phyloP scores from a whole-genome alignment of 2,113 vertebrate genomes.

The Dromiciops gliroides region DNA sequence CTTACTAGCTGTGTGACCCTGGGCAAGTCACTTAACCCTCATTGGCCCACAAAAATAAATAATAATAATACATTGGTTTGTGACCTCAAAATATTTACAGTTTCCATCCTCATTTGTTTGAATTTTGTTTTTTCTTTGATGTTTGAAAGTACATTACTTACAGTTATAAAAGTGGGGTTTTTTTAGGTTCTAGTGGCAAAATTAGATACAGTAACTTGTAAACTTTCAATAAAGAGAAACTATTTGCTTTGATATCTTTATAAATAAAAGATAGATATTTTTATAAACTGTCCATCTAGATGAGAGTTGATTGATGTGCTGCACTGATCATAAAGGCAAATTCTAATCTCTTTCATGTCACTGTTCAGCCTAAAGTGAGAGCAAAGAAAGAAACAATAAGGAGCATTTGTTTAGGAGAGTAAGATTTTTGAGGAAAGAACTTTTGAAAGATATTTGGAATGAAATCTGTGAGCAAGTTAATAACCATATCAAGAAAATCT shows the following conservation, averaged over 20 bases:
- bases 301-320: conserved; percentile 9
- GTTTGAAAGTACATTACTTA: neutral
- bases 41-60: too few relatives aligned
- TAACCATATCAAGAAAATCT: conserved; percentile 70
- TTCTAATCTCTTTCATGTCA: conserved; percentile 18
- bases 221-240: neutral
- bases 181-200: neutral
- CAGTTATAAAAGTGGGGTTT: neutral
- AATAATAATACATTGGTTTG: neutral
- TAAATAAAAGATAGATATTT: neutral
- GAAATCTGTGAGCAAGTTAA: conserved; percentile 66
- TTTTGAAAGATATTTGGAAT: conserved; percentile 59
- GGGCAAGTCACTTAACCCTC: too few relatives aligned
- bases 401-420: conserved; percentile 46
- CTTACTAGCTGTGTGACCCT: too few relatives aligned
- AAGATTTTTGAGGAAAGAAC: conserved; percentile 56
- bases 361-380: conserved; percentile 31
- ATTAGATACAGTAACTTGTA: neutral
- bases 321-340: neutral
- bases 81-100: conserved; percentile 29
- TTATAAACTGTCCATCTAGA: neutral
- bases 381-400: conserved; percentile 33
- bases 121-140: neutral
- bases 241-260: neutral
- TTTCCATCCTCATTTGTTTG: conserved; percentile 16